Conservation (phyloP, 2,113 vertebrate genomes). For the Mesoclemmys tuberculata region DNA sequence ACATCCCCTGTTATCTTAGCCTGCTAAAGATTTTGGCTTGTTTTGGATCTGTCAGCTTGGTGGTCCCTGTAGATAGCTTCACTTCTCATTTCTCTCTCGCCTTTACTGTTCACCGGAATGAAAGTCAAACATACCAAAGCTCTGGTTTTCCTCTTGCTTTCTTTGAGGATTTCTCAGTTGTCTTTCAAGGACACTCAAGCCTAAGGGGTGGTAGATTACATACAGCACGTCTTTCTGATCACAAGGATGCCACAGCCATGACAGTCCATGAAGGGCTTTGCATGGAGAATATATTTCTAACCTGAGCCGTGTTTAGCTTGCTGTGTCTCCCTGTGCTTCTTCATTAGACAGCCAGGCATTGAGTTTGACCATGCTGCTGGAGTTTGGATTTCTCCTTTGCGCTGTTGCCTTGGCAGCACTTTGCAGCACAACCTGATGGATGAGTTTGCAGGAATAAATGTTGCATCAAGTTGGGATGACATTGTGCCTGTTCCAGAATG, state of each 20-base stretch:
- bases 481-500: neutral
- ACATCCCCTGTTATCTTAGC: neutral
- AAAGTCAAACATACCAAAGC: rapidly evolving
- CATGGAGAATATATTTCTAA: rapidly evolving
- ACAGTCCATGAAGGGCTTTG: neutral
- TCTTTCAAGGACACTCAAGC: constrained; percentile 16
- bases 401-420: rapidly evolving
- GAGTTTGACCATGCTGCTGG: neutral
- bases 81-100: neutral
- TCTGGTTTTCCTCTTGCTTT: neutral
- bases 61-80: neutral
- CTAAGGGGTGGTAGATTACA: neutral
- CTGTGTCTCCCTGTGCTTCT: neutral
- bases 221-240: neutral
- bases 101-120: neutral
- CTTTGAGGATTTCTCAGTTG: neutral
- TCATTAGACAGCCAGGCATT: rapidly evolving
- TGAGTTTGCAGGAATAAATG: neutral
- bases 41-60: rapidly evolving
- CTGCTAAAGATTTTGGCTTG: rapidly evolving
- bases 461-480: neutral
- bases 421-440: neutral
- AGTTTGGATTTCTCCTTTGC: rapidly evolving
- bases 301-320: rapidly evolving
- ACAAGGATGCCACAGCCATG: rapidly evolving